phyloP scores from a whole-genome alignment of 2,113 vertebrate species.

The Aldabrachelys gigantea region DNA sequence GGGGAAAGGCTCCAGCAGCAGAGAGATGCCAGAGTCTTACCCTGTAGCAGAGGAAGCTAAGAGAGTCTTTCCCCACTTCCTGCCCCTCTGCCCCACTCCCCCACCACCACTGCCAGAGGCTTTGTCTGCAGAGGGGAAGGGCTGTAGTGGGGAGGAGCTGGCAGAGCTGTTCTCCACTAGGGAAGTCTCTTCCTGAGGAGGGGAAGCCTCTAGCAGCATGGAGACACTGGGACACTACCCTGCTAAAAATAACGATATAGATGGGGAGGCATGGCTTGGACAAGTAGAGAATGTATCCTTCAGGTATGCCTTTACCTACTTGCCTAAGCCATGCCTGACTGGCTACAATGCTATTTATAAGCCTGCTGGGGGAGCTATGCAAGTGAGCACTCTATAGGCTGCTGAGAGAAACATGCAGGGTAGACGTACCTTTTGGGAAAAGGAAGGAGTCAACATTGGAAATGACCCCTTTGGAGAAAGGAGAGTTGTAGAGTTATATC shows the following conservation, averaged over 20 bases:
- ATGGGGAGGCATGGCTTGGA: background rate
- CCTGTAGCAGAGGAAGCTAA: too few relatives aligned
- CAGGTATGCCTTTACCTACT: background rate
- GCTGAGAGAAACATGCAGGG: background rate
- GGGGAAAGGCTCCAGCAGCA: too few relatives aligned
- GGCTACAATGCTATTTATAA: background rate
- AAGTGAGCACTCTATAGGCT: background rate
- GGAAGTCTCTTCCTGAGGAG: too few relatives aligned
- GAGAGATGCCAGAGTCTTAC: too few relatives aligned
- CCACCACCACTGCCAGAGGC: too few relatives aligned
- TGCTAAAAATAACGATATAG: background rate
- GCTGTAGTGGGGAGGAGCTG: too few relatives aligned
- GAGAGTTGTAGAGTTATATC: background rate
- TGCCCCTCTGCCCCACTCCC: too few relatives aligned
- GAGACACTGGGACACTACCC: too few relatives aligned
- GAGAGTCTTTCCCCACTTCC: too few relatives aligned
- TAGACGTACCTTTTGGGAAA: background rate
- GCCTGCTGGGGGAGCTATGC: background rate
- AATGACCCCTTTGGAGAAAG: background rate
- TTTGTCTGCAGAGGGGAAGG: too few relatives aligned
- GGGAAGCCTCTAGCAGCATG: too few relatives aligned
- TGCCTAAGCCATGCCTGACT: background rate
- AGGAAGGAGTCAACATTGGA: background rate
- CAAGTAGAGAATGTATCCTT: background rate
- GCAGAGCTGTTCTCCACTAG: too few relatives aligned